A percentile compares a stretch with the other conserved stretches of the same genome.
These are phyloP conservation scores for Mungos mungo DNA, from an alignment of 2,113 vertebrate species.

Conservation along the genomic window DNA sequence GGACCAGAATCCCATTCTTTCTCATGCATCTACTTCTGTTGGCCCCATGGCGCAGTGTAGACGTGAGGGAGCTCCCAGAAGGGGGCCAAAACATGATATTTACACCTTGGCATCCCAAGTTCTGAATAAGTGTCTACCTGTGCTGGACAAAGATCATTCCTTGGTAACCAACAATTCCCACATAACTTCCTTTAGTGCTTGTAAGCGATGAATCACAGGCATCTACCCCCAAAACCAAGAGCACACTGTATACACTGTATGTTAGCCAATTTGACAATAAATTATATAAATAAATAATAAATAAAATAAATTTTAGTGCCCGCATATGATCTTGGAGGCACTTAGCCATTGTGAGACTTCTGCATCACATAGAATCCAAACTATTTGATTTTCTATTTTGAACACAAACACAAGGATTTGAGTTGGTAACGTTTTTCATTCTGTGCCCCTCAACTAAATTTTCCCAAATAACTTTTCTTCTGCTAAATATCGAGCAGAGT, in stretches of 20 bases:
- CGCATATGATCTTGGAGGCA: conserved; percentile 12
- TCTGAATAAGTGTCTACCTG: not conserved
- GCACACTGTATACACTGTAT: too few relatives aligned
- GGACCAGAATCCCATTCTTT: not conserved
- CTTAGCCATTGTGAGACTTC: not conserved
- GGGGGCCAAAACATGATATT: not conserved
- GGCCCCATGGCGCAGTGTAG: not conserved
- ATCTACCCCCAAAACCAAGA: too few relatives aligned
- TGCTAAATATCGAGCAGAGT: conserved; percentile 18
- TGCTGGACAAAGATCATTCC: fast-evolving
- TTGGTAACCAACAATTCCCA: conserved; percentile 36
- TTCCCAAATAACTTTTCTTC: not conserved
- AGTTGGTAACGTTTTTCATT: not conserved
- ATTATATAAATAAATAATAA: too few relatives aligned
- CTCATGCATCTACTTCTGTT: not conserved
- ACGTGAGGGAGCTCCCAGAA: not conserved
- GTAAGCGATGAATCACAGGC: too few relatives aligned
- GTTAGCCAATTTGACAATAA: too few relatives aligned
- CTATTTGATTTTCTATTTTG: conserved; percentile 31
- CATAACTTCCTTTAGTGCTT: not conserved
- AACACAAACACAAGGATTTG: not conserved
- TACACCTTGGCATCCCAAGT: not conserved
- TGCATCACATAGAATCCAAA: not conserved
- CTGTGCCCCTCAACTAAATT: not conserved
- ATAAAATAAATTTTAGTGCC: not conserved